Percentiles rank a stretch among this genome's conserved stretches.
Conservation (phyloP, 1,140 invertebrate species). For the Drosophila grimshawi region DNA sequence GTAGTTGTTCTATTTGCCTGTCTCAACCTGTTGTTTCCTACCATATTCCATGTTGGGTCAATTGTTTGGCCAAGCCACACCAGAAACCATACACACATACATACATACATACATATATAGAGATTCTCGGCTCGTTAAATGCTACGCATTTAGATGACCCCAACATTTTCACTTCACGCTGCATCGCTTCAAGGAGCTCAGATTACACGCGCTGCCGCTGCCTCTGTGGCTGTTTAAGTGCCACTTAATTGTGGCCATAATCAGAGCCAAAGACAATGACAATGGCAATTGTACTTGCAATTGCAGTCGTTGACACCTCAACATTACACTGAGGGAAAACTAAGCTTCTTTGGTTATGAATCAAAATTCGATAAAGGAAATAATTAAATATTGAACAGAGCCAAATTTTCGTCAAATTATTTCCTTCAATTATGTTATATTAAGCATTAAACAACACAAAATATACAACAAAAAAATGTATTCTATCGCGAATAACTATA, state of each 20-base stretch:
- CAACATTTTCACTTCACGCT: conserved; percentile 14
- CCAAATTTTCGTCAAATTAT: too few species aligned
- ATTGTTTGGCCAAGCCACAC: conserved; percentile 34
- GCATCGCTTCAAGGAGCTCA: conserved; percentile 15
- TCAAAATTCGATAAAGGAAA: too few species aligned
- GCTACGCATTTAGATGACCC: conserved; percentile 4
- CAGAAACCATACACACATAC: neutral
- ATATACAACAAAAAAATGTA: too few species aligned
- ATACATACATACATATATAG: neutral
- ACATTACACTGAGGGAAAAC: neutral
- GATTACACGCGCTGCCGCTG: conserved; percentile 22
- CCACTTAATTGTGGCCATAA: conserved; percentile 70
- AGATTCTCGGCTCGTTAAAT: conserved; percentile 28
- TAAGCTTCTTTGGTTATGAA: neutral
- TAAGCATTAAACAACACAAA: too few species aligned
- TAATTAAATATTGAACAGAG: too few species aligned
- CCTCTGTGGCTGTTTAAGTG: conserved; percentile 28
- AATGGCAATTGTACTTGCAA: conserved; percentile 25
- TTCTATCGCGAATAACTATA: too few species aligned
- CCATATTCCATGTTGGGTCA: conserved; percentile 36
- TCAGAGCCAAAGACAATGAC: conserved; percentile 19
- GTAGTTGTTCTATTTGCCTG: conserved; percentile 18
- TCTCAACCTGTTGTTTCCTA: conserved; percentile 39
- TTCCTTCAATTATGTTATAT: too few species aligned
- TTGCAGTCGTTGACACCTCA: conserved; percentile 69